These are phyloP conservation scores for Pterophyllum scalare DNA, from an alignment of 2,113 vertebrate genomes.

Conservation along the genomic window DNA sequence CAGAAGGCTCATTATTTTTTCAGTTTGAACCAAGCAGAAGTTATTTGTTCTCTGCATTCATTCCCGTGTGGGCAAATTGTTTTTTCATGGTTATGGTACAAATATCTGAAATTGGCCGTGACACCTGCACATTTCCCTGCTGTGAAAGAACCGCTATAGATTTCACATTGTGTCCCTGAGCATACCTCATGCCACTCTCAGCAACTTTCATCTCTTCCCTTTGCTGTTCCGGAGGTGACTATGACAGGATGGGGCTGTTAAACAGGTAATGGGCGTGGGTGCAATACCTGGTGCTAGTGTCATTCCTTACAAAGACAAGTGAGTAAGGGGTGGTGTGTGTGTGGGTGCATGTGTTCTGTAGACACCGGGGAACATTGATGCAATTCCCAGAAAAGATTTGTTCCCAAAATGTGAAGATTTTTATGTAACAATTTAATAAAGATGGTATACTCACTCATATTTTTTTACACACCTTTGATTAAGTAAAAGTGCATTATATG, in stretches of 20 bases:
- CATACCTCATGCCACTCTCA: neutral
- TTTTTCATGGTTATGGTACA: neutral
- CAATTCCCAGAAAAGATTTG: neutral
- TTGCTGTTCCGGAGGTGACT: neutral
- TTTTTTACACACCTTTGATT: too few species aligned
- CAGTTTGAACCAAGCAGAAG: neutral
- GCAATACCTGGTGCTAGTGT: neutral
- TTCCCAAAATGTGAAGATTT: too few species aligned
- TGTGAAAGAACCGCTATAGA: neutral
- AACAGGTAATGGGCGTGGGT: conserved; percentile 24
- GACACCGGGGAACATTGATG: neutral
- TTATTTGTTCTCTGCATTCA: neutral
- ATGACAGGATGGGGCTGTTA: conserved; percentile 14
- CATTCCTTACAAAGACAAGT: neutral
- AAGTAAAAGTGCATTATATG: too few species aligned
- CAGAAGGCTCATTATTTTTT: conserved; percentile 2
- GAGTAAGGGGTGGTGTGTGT: neutral
- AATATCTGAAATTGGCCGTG: conserved; percentile 23
- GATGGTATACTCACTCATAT: neutral
- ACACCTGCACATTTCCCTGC: neutral
- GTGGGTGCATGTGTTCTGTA: neutral
- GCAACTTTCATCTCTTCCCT: neutral
- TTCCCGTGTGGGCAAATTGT: neutral
- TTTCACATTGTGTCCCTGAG: conserved; percentile 7
- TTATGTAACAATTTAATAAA: neutral